phyloP scores from a whole-genome alignment of 2,797 vertebrate species.

The Lindbergichthys nudifrons region DNA sequence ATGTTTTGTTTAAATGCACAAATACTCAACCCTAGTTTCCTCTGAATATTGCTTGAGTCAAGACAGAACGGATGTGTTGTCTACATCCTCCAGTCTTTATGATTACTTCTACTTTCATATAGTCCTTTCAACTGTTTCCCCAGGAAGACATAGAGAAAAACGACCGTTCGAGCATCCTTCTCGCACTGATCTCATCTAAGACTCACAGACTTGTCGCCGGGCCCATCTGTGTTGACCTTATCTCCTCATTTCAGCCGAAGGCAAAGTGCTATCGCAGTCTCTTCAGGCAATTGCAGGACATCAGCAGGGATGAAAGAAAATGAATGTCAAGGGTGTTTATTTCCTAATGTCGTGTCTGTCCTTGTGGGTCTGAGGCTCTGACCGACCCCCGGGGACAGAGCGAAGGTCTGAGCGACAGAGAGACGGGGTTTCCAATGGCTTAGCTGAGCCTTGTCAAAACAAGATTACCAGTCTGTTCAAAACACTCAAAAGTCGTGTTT shows the following conservation, averaged over 20 bases:
- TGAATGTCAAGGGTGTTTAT: constrained; percentile 58
- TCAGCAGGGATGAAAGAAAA: constrained; percentile 45
- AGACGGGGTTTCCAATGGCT: constrained; percentile 34
- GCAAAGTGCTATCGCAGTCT: constrained; percentile 35
- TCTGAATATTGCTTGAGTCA: background rate
- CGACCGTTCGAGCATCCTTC: constrained; percentile 23
- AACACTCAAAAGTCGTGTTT: constrained; percentile 11
- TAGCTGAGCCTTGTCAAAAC: constrained; percentile 33
- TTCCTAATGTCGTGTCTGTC: constrained; percentile 36
- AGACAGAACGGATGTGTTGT: constrained; percentile 10
- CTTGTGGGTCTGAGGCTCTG: constrained; percentile 22
- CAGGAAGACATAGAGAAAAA: background rate
- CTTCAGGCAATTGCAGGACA: constrained; percentile 39
- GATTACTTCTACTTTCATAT: constrained; percentile 13
- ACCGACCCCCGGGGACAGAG: constrained; percentile 16
- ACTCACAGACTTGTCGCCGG: constrained; percentile 9
- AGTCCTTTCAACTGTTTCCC: constrained; percentile 23
- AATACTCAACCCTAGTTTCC: background rate
- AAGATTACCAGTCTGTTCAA: constrained; percentile 24
- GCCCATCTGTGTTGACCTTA: constrained; percentile 53
- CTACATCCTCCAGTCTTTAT: constrained; percentile 1
- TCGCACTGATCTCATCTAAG: constrained; percentile 9
- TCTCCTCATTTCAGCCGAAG: constrained; percentile 41
- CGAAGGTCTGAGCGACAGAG: background rate
- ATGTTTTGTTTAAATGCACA: constrained; percentile 8